Evolutionary conservation across 2,113 vertebrate species (phyloP).

Genomic region (Eonycteris spelaea): DNA sequence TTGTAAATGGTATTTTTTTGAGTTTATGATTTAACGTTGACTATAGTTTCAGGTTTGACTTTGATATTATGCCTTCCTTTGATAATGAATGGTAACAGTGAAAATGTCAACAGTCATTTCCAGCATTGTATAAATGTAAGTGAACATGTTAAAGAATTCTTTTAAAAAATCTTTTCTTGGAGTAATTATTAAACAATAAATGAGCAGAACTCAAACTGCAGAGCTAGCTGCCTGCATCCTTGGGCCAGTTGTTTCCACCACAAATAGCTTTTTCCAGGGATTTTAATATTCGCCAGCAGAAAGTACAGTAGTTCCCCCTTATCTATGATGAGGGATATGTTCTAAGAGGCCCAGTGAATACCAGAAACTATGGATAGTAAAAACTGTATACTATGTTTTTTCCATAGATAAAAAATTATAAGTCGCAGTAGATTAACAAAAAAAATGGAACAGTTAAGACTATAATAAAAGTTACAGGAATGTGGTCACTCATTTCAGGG

Average conservation of each 20-base stretch:
- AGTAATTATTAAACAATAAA: not conserved
- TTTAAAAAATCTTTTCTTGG: not conserved
- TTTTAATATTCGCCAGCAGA: not conserved
- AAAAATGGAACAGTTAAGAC: too few relatives aligned
- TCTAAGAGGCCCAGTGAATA: not conserved
- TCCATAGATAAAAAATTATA: not conserved
- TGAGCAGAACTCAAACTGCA: not conserved
- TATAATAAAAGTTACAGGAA: not conserved
- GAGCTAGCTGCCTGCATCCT: not conserved
- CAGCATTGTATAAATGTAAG: not conserved
- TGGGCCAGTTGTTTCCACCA: not conserved
- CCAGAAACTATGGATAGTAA: not conserved
- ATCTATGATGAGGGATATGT: too few relatives aligned
- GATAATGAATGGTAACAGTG: constrained; percentile 35
- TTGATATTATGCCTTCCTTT: not conserved
- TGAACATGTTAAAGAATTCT: not conserved
- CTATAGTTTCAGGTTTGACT: constrained; percentile 24
- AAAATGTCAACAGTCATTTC: constrained; percentile 40
- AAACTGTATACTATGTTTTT: not conserved
- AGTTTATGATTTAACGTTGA: constrained; percentile 37
- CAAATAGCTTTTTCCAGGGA: not conserved
- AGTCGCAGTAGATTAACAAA: not conserved
- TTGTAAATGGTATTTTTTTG: constrained; percentile 20
- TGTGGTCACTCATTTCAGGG: not conserved
- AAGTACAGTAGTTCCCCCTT: not conserved